Evolutionary conservation across 2,888 invertebrate species (phyloP), one percentile per base, ranked within the genome.

Genomic region (Lasioglossum pauxillum): DNA sequence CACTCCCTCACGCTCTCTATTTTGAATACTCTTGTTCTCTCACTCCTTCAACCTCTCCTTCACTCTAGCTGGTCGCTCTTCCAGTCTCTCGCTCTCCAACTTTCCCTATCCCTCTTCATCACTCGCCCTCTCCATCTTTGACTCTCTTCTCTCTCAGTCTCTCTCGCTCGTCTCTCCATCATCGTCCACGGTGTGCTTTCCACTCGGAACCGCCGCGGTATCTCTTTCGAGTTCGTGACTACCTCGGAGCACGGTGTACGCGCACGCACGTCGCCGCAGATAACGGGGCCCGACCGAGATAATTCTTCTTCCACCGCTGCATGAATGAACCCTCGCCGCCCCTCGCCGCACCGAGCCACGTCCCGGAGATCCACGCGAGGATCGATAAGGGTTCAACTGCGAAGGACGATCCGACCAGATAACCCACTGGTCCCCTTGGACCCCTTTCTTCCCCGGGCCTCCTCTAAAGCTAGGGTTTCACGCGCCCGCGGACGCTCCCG

Each of bases 151-250:
- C 64, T n/a, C 75, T 23, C 71, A 5, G 14, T 60, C 53, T 75
- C 38, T 67, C 74, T 67, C 31, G 3, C 35, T 35, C 67, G 19
- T 67, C 35, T 67, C 67, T 35, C 67, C 4, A 23, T 35, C 4
- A 23, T 35, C 67, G 35, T 23, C 44, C 71, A 35, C 60, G 31
- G 57, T 35, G 38, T 16, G 83, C 82, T 72, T 82, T 78, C 75
- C 79, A 67, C 75, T 76, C 75, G 80, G 86, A 80, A 79, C 74
- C 84, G 83, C 74, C 82, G 83, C 90, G 84, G 75, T 89, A 89
- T 90, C 90, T 90, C 90, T 83, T 83, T 84, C 84, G 83, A 78
- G 74, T 89, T 89, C 90, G 90, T 90, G 90, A 91, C 90, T 88
- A 87, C 85, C 86, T 86, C 81, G 79, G 79, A 78, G 78, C 85